A percentile compares a stretch with the other conserved stretches of the same genome.
Evolutionary conservation across 1,140 invertebrate genomes (phyloP).

Genomic region (Drosophila albomicans): DNA sequence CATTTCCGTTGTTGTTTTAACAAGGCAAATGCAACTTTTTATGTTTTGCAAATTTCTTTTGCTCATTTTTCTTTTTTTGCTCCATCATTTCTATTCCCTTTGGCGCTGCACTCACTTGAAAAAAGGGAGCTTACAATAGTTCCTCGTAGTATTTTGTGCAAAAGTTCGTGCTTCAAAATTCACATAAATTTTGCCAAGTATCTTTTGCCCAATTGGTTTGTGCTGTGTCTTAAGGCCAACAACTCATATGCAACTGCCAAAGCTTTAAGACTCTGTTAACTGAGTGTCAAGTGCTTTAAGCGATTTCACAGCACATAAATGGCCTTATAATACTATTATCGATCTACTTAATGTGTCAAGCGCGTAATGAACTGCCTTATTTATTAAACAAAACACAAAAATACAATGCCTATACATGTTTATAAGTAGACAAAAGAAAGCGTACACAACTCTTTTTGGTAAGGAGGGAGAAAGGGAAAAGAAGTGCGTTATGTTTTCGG

Average conservation of each 20-base stretch:
- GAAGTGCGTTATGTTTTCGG: constrained; percentile 47
- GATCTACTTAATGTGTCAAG: constrained; percentile 29
- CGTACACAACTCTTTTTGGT: constrained; percentile 14
- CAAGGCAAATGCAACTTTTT: constrained; percentile 48
- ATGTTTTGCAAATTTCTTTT: constrained; percentile 27
- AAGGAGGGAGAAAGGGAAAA: constrained; percentile 15
- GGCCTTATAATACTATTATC: constrained; percentile 16
- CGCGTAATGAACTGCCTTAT: constrained; percentile 37
- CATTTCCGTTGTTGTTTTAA: constrained; percentile 79
- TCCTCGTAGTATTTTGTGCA: not conserved
- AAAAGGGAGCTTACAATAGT: constrained; percentile 21
- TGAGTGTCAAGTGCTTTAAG: not conserved
- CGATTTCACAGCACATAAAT: not conserved
- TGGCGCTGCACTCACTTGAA: constrained; percentile 31
- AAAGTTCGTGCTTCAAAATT: constrained; percentile 44
- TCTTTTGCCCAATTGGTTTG: constrained; percentile 14
- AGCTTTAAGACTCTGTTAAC: constrained; percentile 2
- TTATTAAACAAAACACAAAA: constrained; percentile 17
- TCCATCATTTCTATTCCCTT: constrained; percentile 24
- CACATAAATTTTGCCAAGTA: constrained; percentile 52
- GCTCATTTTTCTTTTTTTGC: constrained; percentile 11
- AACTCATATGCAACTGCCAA: constrained; percentile 3
- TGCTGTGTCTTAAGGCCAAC: constrained; percentile 2
- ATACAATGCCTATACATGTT: not conserved
- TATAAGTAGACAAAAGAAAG: constrained; percentile 5